Evolutionary conservation across 37 sponge, comb jelly and placozoan species (phyloP), one percentile per base, ranked within the genome.

Genomic region (Aplysina aerophoba): DNA sequence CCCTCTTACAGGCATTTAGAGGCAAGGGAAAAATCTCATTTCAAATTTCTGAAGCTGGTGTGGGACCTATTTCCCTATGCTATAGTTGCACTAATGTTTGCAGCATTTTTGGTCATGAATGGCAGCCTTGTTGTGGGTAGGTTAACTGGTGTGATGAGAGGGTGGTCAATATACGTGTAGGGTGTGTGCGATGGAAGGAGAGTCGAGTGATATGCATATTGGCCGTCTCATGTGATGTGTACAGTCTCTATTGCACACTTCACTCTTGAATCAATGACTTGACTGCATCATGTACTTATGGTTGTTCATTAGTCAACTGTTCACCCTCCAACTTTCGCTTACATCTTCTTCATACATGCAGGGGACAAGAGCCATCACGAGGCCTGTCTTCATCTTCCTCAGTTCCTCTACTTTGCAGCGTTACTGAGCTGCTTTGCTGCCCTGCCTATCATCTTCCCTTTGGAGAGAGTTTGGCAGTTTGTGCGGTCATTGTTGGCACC

Each of bases 41-140:
- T 15, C 20, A 50, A 65, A 41, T 71, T 30, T 57, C 25, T 44
- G 17, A 65, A 54, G 59, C 83, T 92, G 0, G 25, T 89, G 59
- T 55, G 33, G 21, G 0, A 28, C 19, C 85, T 96, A 40, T 83
- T 75, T 62, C 96, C 98, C 2, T 96, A 98, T 73, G 22, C 90
- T 16, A 24, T 86, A 0, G 92, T 90, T 4, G 66, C 55, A 0
- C 20, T 86, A 16, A 58, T 60, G 31, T 98, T 98, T 59, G 72
- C 67, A 25, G 73, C 59, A 16, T 98, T 96, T 79, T 24, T 98
- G 38, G 3, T 88, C 36, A 37, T 40, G 36, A 98, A 98, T 84
- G 91, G 90, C n/a, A 90, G 95, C n/a, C 66, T 98, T 30, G 99
- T 94, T 15, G 81, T 98, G 33, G 99, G 99, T 82, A 61, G 68